These are phyloP conservation scores for Ictidomys tridecemlineatus DNA, from an alignment of 2,113 vertebrate species.

Conservation along the genomic window DNA sequence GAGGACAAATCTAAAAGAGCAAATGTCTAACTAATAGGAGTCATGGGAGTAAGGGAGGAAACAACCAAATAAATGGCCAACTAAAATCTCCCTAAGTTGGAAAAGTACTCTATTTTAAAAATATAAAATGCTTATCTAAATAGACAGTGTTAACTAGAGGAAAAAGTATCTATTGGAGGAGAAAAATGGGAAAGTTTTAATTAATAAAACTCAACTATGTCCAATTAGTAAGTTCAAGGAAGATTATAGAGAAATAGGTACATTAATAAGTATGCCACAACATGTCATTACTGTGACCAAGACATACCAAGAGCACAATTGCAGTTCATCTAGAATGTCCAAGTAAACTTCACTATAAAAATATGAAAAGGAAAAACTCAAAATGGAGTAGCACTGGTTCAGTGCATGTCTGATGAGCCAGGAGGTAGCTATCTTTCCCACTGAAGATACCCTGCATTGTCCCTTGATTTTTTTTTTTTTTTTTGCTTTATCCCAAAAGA, in stretches of 20 bases:
- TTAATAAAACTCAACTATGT: slow-evolving; percentile 10
- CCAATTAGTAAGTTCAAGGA: neutral
- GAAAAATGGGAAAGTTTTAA: neutral
- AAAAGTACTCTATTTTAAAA: neutral
- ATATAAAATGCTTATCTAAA: neutral
- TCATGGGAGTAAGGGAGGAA: neutral
- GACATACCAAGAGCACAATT: neutral
- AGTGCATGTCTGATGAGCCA: neutral
- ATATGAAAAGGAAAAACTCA: neutral
- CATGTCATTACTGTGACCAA: neutral
- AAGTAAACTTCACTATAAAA: neutral
- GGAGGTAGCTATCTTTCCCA: neutral
- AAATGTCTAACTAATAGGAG: neutral
- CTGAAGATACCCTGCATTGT: no score
- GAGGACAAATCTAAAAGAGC: neutral
- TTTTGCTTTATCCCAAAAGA: no score
- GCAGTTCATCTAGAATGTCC: neutral
- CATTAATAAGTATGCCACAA: neutral
- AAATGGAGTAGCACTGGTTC: neutral
- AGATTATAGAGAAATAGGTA: neutral
- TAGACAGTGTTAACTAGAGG: neutral
- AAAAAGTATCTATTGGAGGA: neutral
- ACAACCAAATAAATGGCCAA: slow-evolving; percentile 24
- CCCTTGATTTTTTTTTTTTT: no score
- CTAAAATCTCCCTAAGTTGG: neutral